These are phyloP conservation scores for Carassius carassius DNA, from an alignment of 2,113 vertebrate genomes.

Conservation along the genomic window DNA sequence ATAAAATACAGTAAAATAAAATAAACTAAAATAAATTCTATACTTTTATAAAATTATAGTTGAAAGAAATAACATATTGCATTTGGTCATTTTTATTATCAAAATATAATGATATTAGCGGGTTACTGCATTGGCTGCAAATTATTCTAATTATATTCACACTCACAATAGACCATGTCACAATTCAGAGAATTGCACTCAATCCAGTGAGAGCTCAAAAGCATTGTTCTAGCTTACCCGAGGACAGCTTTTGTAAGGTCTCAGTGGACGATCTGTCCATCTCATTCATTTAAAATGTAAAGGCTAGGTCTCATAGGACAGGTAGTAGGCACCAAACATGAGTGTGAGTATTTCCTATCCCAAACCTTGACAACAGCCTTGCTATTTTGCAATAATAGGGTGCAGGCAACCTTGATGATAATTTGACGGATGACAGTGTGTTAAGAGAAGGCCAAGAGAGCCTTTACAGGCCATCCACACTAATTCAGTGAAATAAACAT, in stretches of 20 bases:
- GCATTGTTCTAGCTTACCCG: neutral
- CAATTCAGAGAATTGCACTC: neutral
- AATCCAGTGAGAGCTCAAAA: neutral
- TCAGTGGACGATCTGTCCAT: neutral
- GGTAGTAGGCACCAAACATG: neutral
- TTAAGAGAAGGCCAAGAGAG: conserved; percentile 1
- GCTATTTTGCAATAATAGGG: neutral
- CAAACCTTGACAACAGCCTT: conserved; percentile 2
- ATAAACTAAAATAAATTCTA: too few species aligned
- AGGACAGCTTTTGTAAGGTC: conserved; percentile 1
- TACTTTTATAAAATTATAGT: neutral
- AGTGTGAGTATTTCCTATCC: neutral
- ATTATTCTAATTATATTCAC: neutral
- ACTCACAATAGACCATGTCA: neutral
- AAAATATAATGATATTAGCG: neutral
- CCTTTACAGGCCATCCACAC: conserved; percentile 2
- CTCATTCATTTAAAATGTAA: conserved; percentile 34
- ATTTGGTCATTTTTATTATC: neutral
- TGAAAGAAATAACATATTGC: neutral
- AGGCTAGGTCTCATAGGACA: neutral
- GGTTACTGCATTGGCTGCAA: neutral
- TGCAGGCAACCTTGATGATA: neutral
- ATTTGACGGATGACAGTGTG: neutral
- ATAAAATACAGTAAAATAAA: too few species aligned
- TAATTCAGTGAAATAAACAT: conserved; percentile 11